Conservation (phyloP, 2,113 vertebrate genomes). For the Nothocercus julius region DNA sequence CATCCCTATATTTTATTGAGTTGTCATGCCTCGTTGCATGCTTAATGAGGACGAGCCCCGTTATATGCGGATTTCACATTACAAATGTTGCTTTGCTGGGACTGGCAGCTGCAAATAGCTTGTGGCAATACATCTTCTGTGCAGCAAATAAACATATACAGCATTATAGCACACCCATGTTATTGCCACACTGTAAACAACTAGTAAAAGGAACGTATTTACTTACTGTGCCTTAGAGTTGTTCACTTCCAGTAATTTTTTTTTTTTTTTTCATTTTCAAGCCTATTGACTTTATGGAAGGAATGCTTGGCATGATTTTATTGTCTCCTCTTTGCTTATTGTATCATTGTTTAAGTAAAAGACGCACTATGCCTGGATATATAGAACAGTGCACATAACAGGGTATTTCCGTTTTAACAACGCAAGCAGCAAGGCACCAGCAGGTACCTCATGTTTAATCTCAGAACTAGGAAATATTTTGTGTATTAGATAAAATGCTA, state of each 20-base stretch:
- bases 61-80: slow-evolving; percentile 7
- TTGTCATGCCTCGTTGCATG: slow-evolving; percentile 59
- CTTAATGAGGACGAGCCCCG: slow-evolving; percentile 50
- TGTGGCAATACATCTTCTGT: slow-evolving; percentile 56
- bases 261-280: slow-evolving; percentile 30
- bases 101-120: slow-evolving; percentile 56
- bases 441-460: background rate
- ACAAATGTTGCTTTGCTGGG: slow-evolving; percentile 62
- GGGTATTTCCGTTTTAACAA: background rate
- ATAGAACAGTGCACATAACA: background rate
- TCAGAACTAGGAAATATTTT: background rate
- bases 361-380: background rate
- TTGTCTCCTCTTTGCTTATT: background rate
- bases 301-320: slow-evolving; percentile 8
- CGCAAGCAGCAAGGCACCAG: background rate
- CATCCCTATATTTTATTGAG: slow-evolving; percentile 47
- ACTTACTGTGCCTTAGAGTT: slow-evolving; percentile 52
- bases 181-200: slow-evolving; percentile 63
- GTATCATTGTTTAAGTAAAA: background rate
- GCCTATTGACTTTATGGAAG: slow-evolving; percentile 38
- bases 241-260: slow-evolving; percentile 15
- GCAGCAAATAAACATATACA: slow-evolving; percentile 50
- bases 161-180: slow-evolving; percentile 19
- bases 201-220: slow-evolving; percentile 61
- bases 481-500: background rate